Evolutionary conservation across 2,113 vertebrate species (phyloP).

Genomic region (Menidia beryllina): DNA sequence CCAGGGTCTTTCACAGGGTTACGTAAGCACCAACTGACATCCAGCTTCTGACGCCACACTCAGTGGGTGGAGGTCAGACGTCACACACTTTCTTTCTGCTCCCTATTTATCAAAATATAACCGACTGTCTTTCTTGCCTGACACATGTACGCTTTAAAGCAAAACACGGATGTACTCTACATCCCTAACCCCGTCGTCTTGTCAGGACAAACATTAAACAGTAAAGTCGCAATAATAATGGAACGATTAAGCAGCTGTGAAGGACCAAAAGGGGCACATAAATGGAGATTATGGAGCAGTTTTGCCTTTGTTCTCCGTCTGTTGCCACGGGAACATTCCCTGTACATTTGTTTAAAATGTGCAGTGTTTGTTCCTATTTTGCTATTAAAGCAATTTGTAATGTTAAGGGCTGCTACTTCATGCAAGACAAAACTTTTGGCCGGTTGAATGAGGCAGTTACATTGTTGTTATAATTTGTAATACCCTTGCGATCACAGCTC

Average conservation of each 20-base stretch:
- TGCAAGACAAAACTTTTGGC: neutral
- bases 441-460: no score
- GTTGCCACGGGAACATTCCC: slow-evolving; percentile 27
- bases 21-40: slow-evolving; percentile 29
- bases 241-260: slow-evolving; percentile 64
- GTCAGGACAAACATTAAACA: slow-evolving; percentile 45
- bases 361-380: neutral
- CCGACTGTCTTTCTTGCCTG: slow-evolving; percentile 33
- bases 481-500: no score
- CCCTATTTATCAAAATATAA: slow-evolving; percentile 60
- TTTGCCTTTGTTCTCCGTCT: slow-evolving; percentile 18
- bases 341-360: neutral
- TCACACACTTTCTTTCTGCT: slow-evolving; percentile 22
- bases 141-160: slow-evolving; percentile 57
- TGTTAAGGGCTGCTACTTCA: slow-evolving; percentile 15
- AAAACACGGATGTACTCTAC: slow-evolving; percentile 31
- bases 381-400: slow-evolving; percentile 9
- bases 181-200: slow-evolving; percentile 48
- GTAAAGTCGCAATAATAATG: slow-evolving; percentile 60
- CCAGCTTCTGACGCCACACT: slow-evolving; percentile 46
- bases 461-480: no score
- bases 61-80: slow-evolving; percentile 50
- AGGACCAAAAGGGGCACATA: slow-evolving; percentile 32
- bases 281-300: slow-evolving; percentile 31
- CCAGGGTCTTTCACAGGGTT: slow-evolving; percentile 15